Evolutionary conservation across 1,140 invertebrate species (phyloP).

Genomic region (Caligus rogercresseyi): DNA sequence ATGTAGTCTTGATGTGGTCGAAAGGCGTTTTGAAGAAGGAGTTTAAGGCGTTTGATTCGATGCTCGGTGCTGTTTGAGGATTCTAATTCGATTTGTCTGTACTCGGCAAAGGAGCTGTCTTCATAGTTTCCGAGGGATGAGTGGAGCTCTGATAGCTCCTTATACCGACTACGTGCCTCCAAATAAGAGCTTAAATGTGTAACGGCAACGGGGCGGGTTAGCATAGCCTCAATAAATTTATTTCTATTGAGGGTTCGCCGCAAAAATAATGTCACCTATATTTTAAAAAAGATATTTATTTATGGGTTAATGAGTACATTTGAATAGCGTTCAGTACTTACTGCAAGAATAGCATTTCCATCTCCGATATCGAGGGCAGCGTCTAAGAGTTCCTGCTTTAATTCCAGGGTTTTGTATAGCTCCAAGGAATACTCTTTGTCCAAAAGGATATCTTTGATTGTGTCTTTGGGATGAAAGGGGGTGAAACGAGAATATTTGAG

Average conservation of each 20-base stretch:
- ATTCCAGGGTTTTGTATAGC: slow-evolving; percentile 3
- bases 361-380: not conserved
- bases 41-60: not conserved
- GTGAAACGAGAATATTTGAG: not conserved
- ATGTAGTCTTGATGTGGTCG: slow-evolving; percentile 1
- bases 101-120: slow-evolving; percentile 5
- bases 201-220: not conserved
- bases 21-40: not conserved
- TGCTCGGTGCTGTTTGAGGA: not conserved
- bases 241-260: not conserved
- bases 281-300: not conserved
- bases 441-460: slow-evolving; percentile 1
- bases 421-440: slow-evolving; percentile 3
- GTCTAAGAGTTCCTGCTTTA: slow-evolving; percentile 3
- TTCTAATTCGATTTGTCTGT: not conserved
- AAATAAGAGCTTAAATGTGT: not conserved
- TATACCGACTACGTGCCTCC: not conserved
- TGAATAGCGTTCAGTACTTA: not conserved
- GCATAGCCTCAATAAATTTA: not conserved
- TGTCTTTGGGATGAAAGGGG: slow-evolving; percentile 7
- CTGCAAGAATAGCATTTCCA: slow-evolving; percentile 2
- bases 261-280: not conserved
- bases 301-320: too few relatives aligned
- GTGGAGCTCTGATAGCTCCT: slow-evolving; percentile 2
- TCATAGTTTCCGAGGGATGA: slow-evolving; percentile 7